Evolutionary conservation across 2,888 invertebrate species (phyloP).

Genomic region (Dilophus febrilis): DNA sequence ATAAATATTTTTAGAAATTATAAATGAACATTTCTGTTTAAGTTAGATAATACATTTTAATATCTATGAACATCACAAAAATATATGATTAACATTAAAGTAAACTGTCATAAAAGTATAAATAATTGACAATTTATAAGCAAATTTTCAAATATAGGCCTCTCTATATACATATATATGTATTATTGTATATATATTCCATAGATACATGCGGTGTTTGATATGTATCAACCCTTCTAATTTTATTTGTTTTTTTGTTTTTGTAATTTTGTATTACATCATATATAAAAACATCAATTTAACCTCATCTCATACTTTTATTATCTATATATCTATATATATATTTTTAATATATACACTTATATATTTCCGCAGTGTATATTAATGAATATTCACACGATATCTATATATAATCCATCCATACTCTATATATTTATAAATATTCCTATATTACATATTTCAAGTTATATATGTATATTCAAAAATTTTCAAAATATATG

Average conservation of each 20-base stretch:
- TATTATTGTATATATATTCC: too few species aligned
- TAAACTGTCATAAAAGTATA: slow-evolving; percentile 13
- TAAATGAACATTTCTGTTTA: slow-evolving; percentile 11
- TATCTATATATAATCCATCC: too few species aligned
- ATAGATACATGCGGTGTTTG: slow-evolving; percentile 4
- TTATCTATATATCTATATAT: background rate
- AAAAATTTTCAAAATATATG: too few species aligned
- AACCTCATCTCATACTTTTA: background rate
- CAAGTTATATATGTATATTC: too few species aligned
- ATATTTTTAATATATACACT: background rate
- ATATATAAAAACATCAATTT: too few species aligned
- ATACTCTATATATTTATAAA: too few species aligned
- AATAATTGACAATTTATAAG: slow-evolving; percentile 15
- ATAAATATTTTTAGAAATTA: too few species aligned
- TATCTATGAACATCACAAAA: slow-evolving; percentile 6
- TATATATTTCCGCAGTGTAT: background rate
- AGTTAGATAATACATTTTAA: slow-evolving; percentile 12
- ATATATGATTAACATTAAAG: slow-evolving; percentile 11
- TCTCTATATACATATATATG: background rate
- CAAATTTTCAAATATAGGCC: slow-evolving; percentile 13
- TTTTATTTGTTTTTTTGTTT: slow-evolving; percentile 4
- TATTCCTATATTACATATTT: too few species aligned
- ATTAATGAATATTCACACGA: too few species aligned
- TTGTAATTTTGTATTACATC: too few species aligned
- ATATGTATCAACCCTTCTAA: slow-evolving; percentile 4